Evolutionary conservation across 2,113 vertebrate genomes (phyloP).

Genomic region (Macquaria australasica): DNA sequence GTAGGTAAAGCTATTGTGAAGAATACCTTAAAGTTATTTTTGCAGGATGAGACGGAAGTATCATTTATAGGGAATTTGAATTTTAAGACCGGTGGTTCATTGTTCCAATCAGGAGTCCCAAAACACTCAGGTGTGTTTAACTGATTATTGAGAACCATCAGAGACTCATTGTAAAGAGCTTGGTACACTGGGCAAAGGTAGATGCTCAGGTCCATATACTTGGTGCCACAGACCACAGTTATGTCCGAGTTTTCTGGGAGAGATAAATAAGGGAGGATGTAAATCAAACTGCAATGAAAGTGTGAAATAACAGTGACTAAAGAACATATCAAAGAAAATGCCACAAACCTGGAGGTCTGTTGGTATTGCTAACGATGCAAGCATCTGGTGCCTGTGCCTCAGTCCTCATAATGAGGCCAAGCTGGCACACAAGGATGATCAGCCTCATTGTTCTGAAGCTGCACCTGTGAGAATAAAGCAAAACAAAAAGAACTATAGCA

Average conservation of each 20-base stretch:
- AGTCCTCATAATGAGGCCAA: constrained; percentile 68
- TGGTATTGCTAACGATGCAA: constrained; percentile 50
- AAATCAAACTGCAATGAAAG: background rate
- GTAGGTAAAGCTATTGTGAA: background rate
- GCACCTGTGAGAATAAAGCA: constrained; percentile 43
- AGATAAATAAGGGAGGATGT: background rate
- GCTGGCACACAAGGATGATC: constrained; percentile 69
- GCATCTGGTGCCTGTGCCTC: constrained; percentile 44
- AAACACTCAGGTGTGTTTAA: constrained; percentile 56
- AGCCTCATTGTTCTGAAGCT: constrained; percentile 70
- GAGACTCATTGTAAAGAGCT: constrained; percentile 77
- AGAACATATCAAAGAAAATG: background rate
- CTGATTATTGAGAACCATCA: constrained; percentile 81
- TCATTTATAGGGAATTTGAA: constrained; percentile 79
- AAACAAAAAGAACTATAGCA: constrained; percentile 20
- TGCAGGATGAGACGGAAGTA: constrained; percentile 57
- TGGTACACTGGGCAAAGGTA: constrained; percentile 83
- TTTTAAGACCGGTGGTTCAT: constrained; percentile 73
- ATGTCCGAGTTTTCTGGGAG: constrained; percentile 80
- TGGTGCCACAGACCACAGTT: constrained; percentile 74
- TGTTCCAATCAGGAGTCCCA: constrained; percentile 66
- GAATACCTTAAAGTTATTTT: constrained; percentile 71
- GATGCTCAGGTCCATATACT: constrained; percentile 76
- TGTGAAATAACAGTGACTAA: background rate
- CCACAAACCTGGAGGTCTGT: constrained; percentile 78